A percentile compares a stretch with the other conserved stretches of the same genome.
Conservation (phyloP, 37 sponge, comb jelly and placozoan genomes). For the Halisarca cf. caerulea region DNA sequence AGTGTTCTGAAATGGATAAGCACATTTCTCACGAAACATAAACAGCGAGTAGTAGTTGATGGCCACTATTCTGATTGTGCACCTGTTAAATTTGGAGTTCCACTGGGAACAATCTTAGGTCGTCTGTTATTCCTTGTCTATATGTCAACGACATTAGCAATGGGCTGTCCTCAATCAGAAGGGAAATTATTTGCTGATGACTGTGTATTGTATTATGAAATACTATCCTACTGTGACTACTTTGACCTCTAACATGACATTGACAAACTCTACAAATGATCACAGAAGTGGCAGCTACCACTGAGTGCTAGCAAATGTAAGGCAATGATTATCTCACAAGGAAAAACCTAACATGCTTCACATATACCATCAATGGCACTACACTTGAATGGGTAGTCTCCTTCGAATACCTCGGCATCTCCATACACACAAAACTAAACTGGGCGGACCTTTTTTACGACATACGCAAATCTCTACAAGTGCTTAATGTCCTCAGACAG, state of each 20-base stretch:
- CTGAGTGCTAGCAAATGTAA: constrained; percentile 16
- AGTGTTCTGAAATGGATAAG: constrained; percentile 3
- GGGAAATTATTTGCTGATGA: background rate
- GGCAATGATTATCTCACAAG: constrained; percentile 5
- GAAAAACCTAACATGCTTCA: background rate
- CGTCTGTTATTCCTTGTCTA: constrained; percentile 38
- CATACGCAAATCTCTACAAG: background rate
- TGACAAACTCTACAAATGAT: background rate
- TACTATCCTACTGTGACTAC: background rate
- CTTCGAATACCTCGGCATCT: background rate
- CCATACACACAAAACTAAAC: background rate
- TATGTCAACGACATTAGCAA: constrained; percentile 33
- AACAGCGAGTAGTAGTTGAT: constrained; percentile 39
- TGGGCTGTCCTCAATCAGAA: background rate
- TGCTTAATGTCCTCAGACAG: background rate
- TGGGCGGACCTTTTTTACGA: background rate
- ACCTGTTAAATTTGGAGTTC: constrained; percentile 12
- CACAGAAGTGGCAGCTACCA: constrained; percentile 12
- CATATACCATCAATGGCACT: background rate
- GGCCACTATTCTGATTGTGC: constrained; percentile 4
- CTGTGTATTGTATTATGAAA: background rate
- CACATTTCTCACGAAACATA: background rate
- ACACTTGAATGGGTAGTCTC: constrained; percentile 5
- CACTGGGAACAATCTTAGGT: constrained; percentile 38
- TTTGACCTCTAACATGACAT: background rate